These are phyloP conservation scores for Centropus bengalensis DNA, from an alignment of 2,113 vertebrate genomes.

Conservation along the genomic window DNA sequence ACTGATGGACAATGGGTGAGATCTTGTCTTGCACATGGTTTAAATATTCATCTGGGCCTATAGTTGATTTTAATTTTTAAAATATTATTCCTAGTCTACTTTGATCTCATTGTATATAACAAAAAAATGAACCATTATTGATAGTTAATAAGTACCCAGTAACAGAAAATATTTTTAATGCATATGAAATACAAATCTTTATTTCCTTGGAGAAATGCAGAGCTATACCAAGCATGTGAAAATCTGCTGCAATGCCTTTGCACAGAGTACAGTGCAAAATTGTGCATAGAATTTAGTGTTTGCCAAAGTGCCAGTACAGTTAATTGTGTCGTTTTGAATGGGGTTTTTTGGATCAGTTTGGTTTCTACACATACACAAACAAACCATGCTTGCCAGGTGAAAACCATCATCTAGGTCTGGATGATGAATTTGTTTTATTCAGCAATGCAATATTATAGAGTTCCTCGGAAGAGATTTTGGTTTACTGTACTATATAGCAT, in stretches of 20 bases:
- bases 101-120: not conserved
- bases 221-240: not conserved
- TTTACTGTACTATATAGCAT: not conserved
- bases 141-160: not conserved
- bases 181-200: not conserved
- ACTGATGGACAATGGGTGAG: not conserved
- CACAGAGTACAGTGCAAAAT: not conserved
- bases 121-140: not conserved
- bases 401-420: not conserved
- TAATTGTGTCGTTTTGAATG: not conserved
- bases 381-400: not conserved
- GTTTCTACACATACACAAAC: not conserved
- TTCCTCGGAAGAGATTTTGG: not conserved
- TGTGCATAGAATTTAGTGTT: not conserved
- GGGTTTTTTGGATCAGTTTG: not conserved
- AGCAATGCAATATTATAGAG: not conserved
- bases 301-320: not conserved
- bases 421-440: not conserved
- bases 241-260: not conserved
- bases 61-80: not conserved
- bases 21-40: not conserved
- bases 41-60: not conserved
- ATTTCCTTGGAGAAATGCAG: not conserved
- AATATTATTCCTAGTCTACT: not conserved
- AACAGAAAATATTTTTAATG: not conserved